Base-by-base conservation (phyloP, 2,888 invertebrate species). In the Aleiodes alternator region DNA sequence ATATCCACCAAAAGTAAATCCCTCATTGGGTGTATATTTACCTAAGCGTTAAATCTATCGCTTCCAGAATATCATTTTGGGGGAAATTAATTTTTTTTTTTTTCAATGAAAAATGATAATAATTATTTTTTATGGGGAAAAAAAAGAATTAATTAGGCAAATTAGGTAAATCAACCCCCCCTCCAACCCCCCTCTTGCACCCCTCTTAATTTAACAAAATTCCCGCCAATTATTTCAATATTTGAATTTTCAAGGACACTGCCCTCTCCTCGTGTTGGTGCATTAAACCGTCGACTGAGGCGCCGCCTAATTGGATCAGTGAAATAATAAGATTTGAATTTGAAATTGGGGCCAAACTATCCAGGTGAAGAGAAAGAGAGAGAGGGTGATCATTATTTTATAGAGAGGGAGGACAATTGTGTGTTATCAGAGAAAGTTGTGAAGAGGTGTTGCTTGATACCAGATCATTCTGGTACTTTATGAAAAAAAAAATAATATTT, bases 281-380 rank as follows among this genome's bases (percentile, higher is more conserved):
- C 14, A 16, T n/a, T 55, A 16, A 64, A 43, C 43, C 11, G 38
- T 64, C 51, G 74, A 59, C 71, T 70, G 57, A 73, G 69, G 61
- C 72, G 77, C 76, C 78, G 78, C 80, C 83, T 86, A 87, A 87
- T 87, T 86, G 84, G 82, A 87, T 87, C 84, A 82, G 79, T 78
- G 73, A 76, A 79, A 83, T 87, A 87, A 87, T 87, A 82, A 83
- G 83, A 86, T 87, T 87, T 86, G 84, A 86, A 87, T 86, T 84
- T 84, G 82, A 83, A 85, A 85, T 87, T 82, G 82, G 77, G 82
- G 75, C 79, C 76, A 78, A 56, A 29, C 38, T 57, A 34, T 11
- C 43, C 43, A 43, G 43, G 43, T 43, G 43, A 43, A 43, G 43
- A 43, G 38, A 38, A 0, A 5, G 7, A 34, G 23, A 59, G 38